Evolutionary conservation across 2,888 invertebrate species (phyloP).

Genomic region (Tuta absoluta): DNA sequence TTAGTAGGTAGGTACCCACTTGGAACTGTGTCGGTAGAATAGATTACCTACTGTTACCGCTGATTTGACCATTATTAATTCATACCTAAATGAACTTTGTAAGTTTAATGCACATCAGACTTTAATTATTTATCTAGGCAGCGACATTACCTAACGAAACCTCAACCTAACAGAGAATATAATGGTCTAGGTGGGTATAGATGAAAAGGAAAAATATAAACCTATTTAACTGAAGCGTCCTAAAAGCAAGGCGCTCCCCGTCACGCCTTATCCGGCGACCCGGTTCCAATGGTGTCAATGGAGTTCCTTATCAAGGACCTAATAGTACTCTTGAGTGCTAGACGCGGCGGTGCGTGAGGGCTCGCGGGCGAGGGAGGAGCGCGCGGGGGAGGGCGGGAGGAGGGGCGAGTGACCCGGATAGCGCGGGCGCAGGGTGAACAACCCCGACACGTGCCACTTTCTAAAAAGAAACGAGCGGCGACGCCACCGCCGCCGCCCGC

Average conservation of each 20-base stretch:
- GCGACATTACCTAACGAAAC: background rate
- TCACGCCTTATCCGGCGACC: conserved; percentile 75
- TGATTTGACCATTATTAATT: too few species aligned
- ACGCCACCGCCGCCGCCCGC: too few species aligned
- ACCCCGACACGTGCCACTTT: conserved; percentile 81
- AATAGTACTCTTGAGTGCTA: conserved; percentile 43
- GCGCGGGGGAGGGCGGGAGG: conserved; percentile 45
- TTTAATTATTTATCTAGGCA: too few species aligned
- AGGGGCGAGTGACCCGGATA: conserved; percentile 74
- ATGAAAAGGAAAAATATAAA: conserved; percentile 9
- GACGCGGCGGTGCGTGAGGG: conserved; percentile 39
- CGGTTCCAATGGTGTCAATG: conserved; percentile 74
- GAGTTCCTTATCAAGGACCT: conserved; percentile 79
- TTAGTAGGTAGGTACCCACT: too few species aligned
- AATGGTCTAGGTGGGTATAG: background rate
- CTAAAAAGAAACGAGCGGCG: conserved; percentile 78
- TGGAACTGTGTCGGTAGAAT: too few species aligned
- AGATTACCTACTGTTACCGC: too few species aligned
- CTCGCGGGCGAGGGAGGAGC: conserved; percentile 46
- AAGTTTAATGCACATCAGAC: too few species aligned
- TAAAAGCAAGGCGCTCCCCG: conserved; percentile 43
- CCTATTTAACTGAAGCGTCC: conserved; percentile 34
- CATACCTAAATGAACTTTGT: too few species aligned
- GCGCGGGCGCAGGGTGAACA: conserved; percentile 78
- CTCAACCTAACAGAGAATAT: background rate